A percentile compares a stretch with the other conserved stretches of the same genome.
phyloP scores from a whole-genome alignment of 2,797 vertebrate species.

The Miichthys miiuy region DNA sequence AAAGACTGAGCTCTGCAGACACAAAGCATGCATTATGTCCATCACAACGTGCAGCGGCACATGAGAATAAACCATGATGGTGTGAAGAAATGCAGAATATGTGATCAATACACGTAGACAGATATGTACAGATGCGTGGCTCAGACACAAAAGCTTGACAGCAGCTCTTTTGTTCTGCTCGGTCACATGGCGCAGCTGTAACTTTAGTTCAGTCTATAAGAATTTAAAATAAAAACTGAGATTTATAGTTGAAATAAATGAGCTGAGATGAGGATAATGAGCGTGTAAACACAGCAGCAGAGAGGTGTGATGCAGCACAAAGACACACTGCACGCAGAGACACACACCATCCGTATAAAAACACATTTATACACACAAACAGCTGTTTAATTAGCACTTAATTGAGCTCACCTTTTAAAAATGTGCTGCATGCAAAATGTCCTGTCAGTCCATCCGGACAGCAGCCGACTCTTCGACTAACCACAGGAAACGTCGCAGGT shows the following conservation, averaged over 20 bases:
- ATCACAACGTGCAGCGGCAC: constrained; percentile 6
- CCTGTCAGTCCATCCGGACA: constrained; percentile 60
- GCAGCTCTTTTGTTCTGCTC: constrained; percentile 60
- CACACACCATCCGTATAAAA: neutral
- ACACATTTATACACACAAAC: constrained; percentile 2
- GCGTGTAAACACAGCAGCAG: constrained; percentile 1
- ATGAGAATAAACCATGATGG: neutral
- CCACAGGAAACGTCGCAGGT: neutral
- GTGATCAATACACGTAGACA: constrained; percentile 1
- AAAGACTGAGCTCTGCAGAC: constrained; percentile 65
- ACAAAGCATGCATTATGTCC: constrained; percentile 55
- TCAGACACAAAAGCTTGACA: constrained; percentile 35
- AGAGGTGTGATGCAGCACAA: neutral
- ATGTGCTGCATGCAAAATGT: constrained; percentile 31
- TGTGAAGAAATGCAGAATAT: neutral
- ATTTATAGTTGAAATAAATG: neutral
- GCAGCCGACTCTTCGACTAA: neutral
- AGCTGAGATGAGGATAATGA: neutral
- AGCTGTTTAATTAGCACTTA: neutral
- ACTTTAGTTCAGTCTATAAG: constrained; percentile 12
- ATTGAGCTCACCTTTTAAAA: constrained; percentile 62
- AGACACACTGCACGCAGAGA: constrained; percentile 6
- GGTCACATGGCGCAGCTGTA: constrained; percentile 9
- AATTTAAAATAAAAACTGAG: neutral
- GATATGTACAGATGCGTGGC: neutral